Evolutionary conservation across 2,113 vertebrate genomes (phyloP).

Genomic region (Bettongia penicillata): DNA sequence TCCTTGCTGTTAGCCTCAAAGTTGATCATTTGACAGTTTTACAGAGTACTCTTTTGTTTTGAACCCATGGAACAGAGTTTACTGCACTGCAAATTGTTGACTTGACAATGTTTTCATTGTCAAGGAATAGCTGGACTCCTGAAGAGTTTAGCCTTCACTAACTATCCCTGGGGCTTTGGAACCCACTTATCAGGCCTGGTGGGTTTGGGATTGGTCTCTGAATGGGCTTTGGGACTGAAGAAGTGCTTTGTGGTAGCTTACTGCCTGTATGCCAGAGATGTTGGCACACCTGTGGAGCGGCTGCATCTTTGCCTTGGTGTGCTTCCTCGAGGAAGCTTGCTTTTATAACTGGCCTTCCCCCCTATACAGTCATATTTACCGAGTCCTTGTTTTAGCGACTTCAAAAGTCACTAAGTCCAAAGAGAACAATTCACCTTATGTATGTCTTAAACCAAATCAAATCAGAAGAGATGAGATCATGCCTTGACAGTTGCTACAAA

Average conservation of each 20-base stretch:
- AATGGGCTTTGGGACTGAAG: slow-evolving; percentile 78
- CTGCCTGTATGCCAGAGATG: slow-evolving; percentile 72
- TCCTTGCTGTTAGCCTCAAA: slow-evolving; percentile 81
- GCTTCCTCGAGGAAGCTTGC: too few species aligned
- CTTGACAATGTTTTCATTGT: slow-evolving; percentile 58
- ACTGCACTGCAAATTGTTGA: slow-evolving; percentile 39
- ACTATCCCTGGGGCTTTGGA: slow-evolving; percentile 77
- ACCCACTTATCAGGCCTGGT: slow-evolving; percentile 73
- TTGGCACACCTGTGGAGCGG: neutral
- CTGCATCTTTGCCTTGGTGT: slow-evolving; percentile 62
- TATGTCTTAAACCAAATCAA: slow-evolving; percentile 81
- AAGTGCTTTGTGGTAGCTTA: slow-evolving; percentile 79
- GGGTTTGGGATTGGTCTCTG: slow-evolving; percentile 75
- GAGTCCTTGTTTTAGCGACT: slow-evolving; percentile 80
- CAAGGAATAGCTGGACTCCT: slow-evolving; percentile 76
- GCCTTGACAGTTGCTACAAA: slow-evolving; percentile 82
- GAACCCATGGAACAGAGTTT: slow-evolving; percentile 66
- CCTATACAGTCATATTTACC: slow-evolving; percentile 84
- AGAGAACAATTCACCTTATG: slow-evolving; percentile 81
- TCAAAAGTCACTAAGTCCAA: slow-evolving; percentile 84
- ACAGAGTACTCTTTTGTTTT: slow-evolving; percentile 84
- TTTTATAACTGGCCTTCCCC: too few species aligned
- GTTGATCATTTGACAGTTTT: slow-evolving; percentile 80
- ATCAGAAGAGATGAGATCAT: slow-evolving; percentile 79
- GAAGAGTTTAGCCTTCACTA: slow-evolving; percentile 82